Base-by-base conservation (phyloP, 53 echinoderm and acorn worm genomes). In the Paracentrotus lividus region DNA sequence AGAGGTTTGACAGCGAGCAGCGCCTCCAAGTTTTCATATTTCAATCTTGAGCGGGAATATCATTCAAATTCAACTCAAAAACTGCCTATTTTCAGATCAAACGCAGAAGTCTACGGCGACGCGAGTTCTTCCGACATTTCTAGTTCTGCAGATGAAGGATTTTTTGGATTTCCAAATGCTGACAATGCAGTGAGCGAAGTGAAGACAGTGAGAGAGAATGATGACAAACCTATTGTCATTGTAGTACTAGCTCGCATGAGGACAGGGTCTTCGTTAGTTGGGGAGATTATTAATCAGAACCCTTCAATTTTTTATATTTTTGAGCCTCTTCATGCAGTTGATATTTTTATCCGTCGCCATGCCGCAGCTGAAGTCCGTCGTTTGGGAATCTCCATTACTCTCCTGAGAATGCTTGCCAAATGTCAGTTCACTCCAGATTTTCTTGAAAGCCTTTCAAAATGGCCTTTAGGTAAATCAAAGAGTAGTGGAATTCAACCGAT, bases 211-310 rank as follows among this genome's bases (percentile, higher is more conserved):
- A 66, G 64, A 1, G 52, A 52, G 21, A 92, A 92, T 78, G 92
- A 92, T 60, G 33, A 56, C 27, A 92, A 78, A 78, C 94, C 93
- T 5, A 81, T 96, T 23, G 61, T 92, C 42, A 49, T 98, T 29
- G 94, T 98, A 69, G 92, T 98, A 5, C 59, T 98, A 45, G 98
- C 96, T 1, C 72, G 95, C 13, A 98, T 98, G 98, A 94, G 98
- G 49, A 98, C 98, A 38, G 98, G 98, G 23, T 98, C 98, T 4
- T 97, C 97, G 0, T 72, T 98, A 61, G 93, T 97, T 34, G 98
- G 98, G 8, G 98, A 98, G 86, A 95, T 98, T n/a, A 94, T 98
- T 14, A 98, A 98, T 93, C 98, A 98, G 93, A 98, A 98, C 88
- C 94, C 93, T 15, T 55, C 94, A 60, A 61, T 98, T 66, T 97